Conservation (phyloP, 2,797 vertebrate species). For the Benthosema pterotum region DNA sequence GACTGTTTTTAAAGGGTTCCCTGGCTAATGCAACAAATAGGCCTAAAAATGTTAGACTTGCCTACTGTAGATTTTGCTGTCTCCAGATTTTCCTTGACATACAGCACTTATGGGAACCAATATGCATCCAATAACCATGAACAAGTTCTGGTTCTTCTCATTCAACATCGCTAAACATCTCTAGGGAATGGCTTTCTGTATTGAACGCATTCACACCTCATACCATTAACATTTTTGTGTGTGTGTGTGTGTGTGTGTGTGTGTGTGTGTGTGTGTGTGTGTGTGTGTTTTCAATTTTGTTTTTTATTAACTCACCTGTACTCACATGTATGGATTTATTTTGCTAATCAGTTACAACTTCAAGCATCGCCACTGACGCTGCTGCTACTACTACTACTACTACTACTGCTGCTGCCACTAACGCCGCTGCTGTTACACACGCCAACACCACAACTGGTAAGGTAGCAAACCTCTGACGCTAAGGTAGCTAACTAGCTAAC, state of each 20-base stretch:
- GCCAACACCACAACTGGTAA: slow-evolving; percentile 57
- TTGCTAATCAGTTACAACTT: slow-evolving; percentile 56
- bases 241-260: slow-evolving; percentile 22
- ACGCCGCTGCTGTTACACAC: slow-evolving; percentile 40
- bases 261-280: slow-evolving; percentile 21
- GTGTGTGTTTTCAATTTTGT: background rate
- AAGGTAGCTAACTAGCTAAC: background rate
- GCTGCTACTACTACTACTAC: slow-evolving; percentile 27
- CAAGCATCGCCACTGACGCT: slow-evolving; percentile 39
- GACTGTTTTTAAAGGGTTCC: too few species aligned
- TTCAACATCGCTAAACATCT: too few species aligned
- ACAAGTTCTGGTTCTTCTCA: too few species aligned
- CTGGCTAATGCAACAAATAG: too few species aligned
- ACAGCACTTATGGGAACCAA: background rate
- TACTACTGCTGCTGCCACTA: slow-evolving; percentile 25
- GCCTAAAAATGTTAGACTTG: too few species aligned
- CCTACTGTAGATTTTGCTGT: too few species aligned
- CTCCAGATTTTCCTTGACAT: too few species aligned
- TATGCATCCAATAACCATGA: too few species aligned
- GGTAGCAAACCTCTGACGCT: slow-evolving; percentile 19
- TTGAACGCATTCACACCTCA: background rate
- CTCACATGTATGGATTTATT: slow-evolving; percentile 36
- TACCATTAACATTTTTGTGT: background rate
- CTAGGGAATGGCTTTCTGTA: too few species aligned
- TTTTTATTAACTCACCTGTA: background rate